Base-by-base conservation (phyloP, 2,113 vertebrate species). In the Aplodontia rufa region DNA sequence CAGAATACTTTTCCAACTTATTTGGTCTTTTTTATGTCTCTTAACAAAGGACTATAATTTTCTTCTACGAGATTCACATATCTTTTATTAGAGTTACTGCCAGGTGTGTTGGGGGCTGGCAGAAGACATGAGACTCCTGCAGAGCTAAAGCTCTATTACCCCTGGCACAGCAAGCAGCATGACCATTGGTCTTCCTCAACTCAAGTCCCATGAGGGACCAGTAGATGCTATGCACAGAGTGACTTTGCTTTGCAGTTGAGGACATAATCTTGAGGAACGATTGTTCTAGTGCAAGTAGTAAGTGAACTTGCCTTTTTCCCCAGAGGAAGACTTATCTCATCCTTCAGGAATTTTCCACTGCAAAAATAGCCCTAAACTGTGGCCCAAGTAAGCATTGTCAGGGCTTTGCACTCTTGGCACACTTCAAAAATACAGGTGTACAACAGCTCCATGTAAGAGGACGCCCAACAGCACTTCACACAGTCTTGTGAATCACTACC, bases 61-160 rank as follows among this genome's bases (percentile, higher is more conserved):
- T 76, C 90, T 51, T 86, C 64, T 47, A 83, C 66, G 49, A 93
- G 28, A 42, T 83, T 96, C 47, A 75, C 3, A 30, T 26, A 30
- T 47, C 71, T 90, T 89, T 90, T 90, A 76, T 90, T 90, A 72
- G 76, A 92, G 81, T 95, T 75, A 58, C 80, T 93, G 35, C 42
- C 75, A 86, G 35, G 35, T 75, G 35, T 45, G 40, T 87, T 74
- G 42, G 4, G 76, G 45, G 37, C 53, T 58, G 45, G 47, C 60
- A 71, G 92, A 82, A 91, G 79, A 93, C 40, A 72, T 2, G 14
- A 72, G 74, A 35, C 26, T 79, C 69, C 75, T 51, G n/a, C 37
- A 60, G 49, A 92, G 87, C 90, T 35, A 32, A 83, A 74, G 74
- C 11, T 24, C 42, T 75, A 28, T 74, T 66, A 74, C 37, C 79